Evolutionary conservation across 2,113 vertebrate genomes (phyloP), one percentile per base, ranked within the genome.

Genomic region (Aldabrachelys gigantea): DNA sequence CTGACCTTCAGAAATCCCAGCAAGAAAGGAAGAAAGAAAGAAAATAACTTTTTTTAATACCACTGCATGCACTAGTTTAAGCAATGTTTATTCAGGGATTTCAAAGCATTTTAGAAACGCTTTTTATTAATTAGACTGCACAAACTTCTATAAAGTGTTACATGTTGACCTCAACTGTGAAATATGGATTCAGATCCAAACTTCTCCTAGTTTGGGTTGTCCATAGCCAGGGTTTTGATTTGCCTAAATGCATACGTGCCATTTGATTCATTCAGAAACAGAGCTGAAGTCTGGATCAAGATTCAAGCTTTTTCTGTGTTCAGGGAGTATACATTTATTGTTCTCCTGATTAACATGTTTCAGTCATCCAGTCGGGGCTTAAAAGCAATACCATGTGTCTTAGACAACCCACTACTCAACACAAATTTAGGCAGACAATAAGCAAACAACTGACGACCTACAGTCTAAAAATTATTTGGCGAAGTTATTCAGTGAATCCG

Each of bases 41-140:
- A 16, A 38, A 85, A 44, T 94, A 91, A 95, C 72, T 97, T 95
- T 97, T 95, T 94, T 94, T 91, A 94, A 91, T 95, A 97, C 95
- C 95, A 96, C 89, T 94, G 93, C 29, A 1, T 93, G 29, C 1
- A 1, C 96, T 95, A 97, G 90, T 95, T 95, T 94, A 95, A 92
- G 54, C 65, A 88, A 81, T 96, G 24, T 97, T 96, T 95, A 88
- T 91, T 93, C 84, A 95, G 84, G 81, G 47, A 95, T 95, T 88
- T 91, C 50, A 95, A 95, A 93, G 91, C 92, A 87, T 87, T 72
- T 95, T 94, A 87, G 84, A 95, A 95, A 95, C 89, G 83, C 62
- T 27, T 92, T 95, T 94, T 95, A 93, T 89, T 97, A 96, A 94
- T 97, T 95, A 95, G 91, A 7, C 41, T 94, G 91, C 94, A 95